phyloP scores from a whole-genome alignment of 2,113 vertebrate species.

The Eublepharis macularius region DNA sequence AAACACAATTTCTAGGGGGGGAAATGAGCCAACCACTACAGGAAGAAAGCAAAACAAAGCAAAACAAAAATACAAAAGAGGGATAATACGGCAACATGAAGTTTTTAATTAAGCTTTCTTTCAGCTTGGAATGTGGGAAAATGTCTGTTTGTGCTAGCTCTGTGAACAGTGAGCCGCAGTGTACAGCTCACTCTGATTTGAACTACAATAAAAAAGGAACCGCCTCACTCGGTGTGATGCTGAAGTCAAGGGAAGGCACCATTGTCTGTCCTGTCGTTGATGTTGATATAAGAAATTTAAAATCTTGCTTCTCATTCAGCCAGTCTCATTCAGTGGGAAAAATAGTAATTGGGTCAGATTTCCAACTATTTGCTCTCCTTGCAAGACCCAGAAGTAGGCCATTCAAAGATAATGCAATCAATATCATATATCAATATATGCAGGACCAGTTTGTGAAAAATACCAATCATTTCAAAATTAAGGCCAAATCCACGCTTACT shows the following conservation, averaged over 20 bases:
- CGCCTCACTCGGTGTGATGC: background rate
- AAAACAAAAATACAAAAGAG: constrained; percentile 2
- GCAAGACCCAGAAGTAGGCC: too few species aligned
- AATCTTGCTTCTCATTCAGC: background rate
- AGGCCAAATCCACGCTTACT: too few species aligned
- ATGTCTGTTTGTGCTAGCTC: background rate
- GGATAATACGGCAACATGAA: constrained; percentile 15
- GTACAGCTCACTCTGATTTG: background rate
- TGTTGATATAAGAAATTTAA: background rate
- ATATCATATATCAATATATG: too few species aligned
- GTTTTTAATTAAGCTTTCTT: constrained; percentile 21
- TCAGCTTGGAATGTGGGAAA: constrained; percentile 1
- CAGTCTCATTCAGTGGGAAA: too few species aligned
- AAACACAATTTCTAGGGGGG: background rate
- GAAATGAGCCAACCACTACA: background rate
- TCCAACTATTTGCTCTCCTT: too few species aligned
- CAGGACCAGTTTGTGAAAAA: too few species aligned
- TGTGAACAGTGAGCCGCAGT: background rate
- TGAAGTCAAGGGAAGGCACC: background rate
- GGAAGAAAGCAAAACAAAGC: constrained; percentile 6
- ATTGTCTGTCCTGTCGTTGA: background rate
- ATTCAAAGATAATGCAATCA: too few species aligned
- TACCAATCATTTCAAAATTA: too few species aligned
- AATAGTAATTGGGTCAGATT: too few species aligned
- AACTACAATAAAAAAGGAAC: background rate